Base-by-base conservation (phyloP, 1,140 invertebrate species). In the Drosophila kepulauana region DNA sequence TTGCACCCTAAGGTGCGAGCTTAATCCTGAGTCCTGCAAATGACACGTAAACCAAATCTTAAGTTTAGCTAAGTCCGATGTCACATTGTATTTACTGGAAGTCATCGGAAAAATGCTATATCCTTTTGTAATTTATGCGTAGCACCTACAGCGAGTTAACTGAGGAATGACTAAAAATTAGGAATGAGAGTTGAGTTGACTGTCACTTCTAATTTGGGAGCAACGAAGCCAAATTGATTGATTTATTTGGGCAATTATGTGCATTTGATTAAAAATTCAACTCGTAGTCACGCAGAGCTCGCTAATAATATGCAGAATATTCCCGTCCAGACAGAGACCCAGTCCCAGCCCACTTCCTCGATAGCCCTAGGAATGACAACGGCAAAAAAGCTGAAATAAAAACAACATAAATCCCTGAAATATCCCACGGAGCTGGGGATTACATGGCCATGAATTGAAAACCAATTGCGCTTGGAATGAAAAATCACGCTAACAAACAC, bases 221-320 rank as follows among this genome's bases (percentile, higher is more conserved):
- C 69, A 87, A 64, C 65, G 79, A 67, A 73, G 82, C 54, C 74
- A 84, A 90, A 90, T 90, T 90, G 87, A 90, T 90, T 90, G 87
- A 90, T 90, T 90, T 90, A 90, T 90, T 90, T 91, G 86, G 75
- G 86, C 86, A 90, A 90, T 90, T 90, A 90, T 90, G 78, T 85
- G 78, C 82, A 89, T 89, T 88, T 84, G 87, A 90, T 90, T 91
- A 91, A 86, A 91, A 86, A 77, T 73, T 78, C 59, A 86, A 75
- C 85, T 89, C 67, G 48, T 71, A 89, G 78, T 78, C 85, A 88
- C 78, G 85, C 84, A 66, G 78, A 56, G 78, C 30, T 67, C 75
- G 81, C 81, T 85, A 89, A 89, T 89, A 89, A 89, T 89, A 88
- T 81, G 84, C 85, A 56, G 61, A 57, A 61, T 49, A 66, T 64